Evolutionary conservation across 2,797 vertebrate species (phyloP), one percentile per base, ranked within the genome.

Genomic region (Netta rufina): DNA sequence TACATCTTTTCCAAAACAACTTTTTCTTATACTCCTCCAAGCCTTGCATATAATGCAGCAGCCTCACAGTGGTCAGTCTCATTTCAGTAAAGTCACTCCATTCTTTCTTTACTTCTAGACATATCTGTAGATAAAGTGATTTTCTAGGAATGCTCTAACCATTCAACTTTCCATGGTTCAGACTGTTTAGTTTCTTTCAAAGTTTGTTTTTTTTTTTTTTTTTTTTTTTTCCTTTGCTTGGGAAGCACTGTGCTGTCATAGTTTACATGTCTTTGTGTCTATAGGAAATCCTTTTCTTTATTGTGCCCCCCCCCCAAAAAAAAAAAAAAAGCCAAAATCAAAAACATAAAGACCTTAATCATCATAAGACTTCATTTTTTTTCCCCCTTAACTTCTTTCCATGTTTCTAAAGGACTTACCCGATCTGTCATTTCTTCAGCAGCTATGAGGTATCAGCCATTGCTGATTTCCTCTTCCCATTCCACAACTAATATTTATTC

Each of bases 51-150:
- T 97, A 97, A 98, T 98, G 98, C 98, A 97, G 97, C 98, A 98
- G 98, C 97, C 95, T 98, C 98, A 98, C 97, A 98, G 98, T 98
- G 98, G 98, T 98, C 98, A 98, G 98, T 97, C 96, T 97, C 97
- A 98, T 98, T 98, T 97, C 97, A 96, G 74, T 97, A 97, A 97
- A 97, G 97, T 97, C 97, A 97, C 95, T 95, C 90, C 97, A 97
- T 97, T 96, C 95, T 97, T 97, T 97, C 97, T 97, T 98, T 97
- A 96, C 86, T 97, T 97, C 78, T 96, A 98, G 97, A 98, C 97
- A 97, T 98, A 97, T 95, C 97, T 98, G 97, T 98, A 98, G 97
- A 98, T 94, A 95, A 98, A 98, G 97, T 98, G 97, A 96, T 98
- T 98, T 97, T 97, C 95, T 96, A 97, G 97, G 97, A 97, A 92